Evolutionary conservation across 2,888 invertebrate genomes (phyloP).

Genomic region (Mermis nigrescens): DNA sequence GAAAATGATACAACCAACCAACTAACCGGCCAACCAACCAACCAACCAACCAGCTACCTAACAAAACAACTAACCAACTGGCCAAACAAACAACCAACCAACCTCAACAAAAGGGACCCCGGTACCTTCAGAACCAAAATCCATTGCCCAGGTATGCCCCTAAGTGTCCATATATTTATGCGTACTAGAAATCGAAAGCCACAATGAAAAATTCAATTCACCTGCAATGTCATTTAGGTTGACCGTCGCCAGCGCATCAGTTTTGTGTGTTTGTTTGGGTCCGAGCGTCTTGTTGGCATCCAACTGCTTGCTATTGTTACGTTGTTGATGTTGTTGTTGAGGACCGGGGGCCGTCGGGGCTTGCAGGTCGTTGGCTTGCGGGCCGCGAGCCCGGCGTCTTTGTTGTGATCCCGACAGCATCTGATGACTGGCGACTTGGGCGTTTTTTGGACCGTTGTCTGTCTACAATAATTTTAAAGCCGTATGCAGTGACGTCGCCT

Average conservation of each 20-base stretch:
- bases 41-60: too few relatives aligned
- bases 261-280: slow-evolving; percentile 18
- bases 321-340: not conserved
- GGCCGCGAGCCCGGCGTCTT: slow-evolving; percentile 6
- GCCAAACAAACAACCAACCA: too few relatives aligned
- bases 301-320: not conserved
- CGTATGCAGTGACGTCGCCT: too few relatives aligned
- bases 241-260: slow-evolving; percentile 40
- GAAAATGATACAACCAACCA: too few relatives aligned
- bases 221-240: slow-evolving; percentile 42
- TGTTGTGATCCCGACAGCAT: slow-evolving; percentile 5
- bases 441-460: slow-evolving; percentile 24
- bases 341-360: not conserved
- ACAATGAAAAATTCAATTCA: too few relatives aligned
- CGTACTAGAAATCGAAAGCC: not conserved
- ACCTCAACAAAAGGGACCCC: too few relatives aligned
- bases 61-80: too few relatives aligned
- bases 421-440: slow-evolving; percentile 27
- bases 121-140: too few relatives aligned
- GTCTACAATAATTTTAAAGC: not conserved
- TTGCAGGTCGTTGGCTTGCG: slow-evolving; percentile 4
- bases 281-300: not conserved
- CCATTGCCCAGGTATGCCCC: too few relatives aligned
- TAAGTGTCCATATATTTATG: not conserved
- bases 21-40: too few relatives aligned